These are phyloP conservation scores for Megatriorchis doriae DNA, from an alignment of 2,113 vertebrate genomes.

Conservation along the genomic window DNA sequence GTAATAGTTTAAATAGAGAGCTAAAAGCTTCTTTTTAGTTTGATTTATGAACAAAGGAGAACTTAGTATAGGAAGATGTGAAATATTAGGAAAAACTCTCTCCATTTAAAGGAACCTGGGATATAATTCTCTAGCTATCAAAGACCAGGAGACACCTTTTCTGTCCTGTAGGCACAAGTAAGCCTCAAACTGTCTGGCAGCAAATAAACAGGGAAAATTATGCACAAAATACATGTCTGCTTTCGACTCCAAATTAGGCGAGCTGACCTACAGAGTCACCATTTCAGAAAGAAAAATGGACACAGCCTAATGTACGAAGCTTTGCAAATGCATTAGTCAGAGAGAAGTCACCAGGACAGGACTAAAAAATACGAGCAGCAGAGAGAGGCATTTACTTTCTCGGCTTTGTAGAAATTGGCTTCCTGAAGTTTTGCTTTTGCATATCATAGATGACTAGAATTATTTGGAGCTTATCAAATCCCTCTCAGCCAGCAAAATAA, in stretches of 20 bases:
- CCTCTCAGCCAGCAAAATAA: neutral
- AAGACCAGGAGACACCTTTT: neutral
- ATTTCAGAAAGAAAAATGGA: slow-evolving; percentile 18
- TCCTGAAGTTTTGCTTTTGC: slow-evolving; percentile 21
- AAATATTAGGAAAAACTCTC: neutral
- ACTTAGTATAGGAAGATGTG: neutral
- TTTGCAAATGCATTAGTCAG: slow-evolving; percentile 37
- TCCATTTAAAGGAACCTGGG: neutral
- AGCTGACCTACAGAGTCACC: neutral
- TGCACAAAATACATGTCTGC: neutral
- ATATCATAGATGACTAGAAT: slow-evolving; percentile 3
- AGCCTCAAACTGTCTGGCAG: neutral
- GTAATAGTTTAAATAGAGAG: slow-evolving; percentile 3
- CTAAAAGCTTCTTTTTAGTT: neutral
- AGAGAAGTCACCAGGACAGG: neutral
- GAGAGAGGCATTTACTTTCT: neutral
- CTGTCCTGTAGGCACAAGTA: neutral
- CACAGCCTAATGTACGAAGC: slow-evolving; percentile 6
- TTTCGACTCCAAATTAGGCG: slow-evolving; percentile 8
- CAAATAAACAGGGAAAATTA: slow-evolving; percentile 8
- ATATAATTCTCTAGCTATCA: neutral
- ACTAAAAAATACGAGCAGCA: neutral
- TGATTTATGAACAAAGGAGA: neutral
- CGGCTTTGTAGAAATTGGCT: slow-evolving; percentile 9
- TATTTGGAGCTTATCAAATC: slow-evolving; percentile 38